Base-by-base conservation (phyloP, 23 tunicate genomes). In the Ascidia mentula region DNA sequence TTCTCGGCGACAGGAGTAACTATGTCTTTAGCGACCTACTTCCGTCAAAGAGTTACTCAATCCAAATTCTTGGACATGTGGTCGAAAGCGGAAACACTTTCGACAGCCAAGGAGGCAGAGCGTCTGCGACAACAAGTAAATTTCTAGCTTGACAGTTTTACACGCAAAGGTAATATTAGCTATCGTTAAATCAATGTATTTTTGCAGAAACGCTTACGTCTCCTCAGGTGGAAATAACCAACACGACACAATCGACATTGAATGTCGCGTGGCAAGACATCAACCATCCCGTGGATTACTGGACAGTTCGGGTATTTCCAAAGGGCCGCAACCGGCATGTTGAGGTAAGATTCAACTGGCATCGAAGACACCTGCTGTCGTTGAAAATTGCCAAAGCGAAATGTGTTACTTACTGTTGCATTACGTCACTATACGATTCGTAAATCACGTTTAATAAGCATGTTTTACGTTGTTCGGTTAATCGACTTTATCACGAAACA, bases 31-130 rank as follows among this genome's bases (percentile, higher is more conserved):
- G 7, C 15, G 46, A 31, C 24, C 61, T 91, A 36, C 33, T 18
- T 7, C 97, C 97, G 31, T 86, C 60, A n/a, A 91, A 90, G 37
- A 61, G 81, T 38, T 91, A 91, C 42, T 37, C 39, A 15, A 87
- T 86, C 0, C 72, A 77, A 0, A 87, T 91, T 1, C 45, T 18
- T 75, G 86, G 79, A 31, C 53, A 79, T 18, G 90, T 86, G 4
- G 45, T 26, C 1, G 86, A 85, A 40, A 37, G 72, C 31, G 84
- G 84, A 40, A 61, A 78, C 15, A 18, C 59, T 6, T 86, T 80
- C 31, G 40, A 26, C 35, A 90, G 89, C 28, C 96, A 78, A 0
- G 7, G 46, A 17, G 93, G 84, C 6, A 32, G 24, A 0, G 80
- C 93, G 15, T 40, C 59, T 33, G 84, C 73, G 22, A 24, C 46